A percentile compares a stretch with the other conserved stretches of the same genome.
Evolutionary conservation across 2,113 vertebrate genomes (phyloP).

Genomic region (Scomber scombrus): DNA sequence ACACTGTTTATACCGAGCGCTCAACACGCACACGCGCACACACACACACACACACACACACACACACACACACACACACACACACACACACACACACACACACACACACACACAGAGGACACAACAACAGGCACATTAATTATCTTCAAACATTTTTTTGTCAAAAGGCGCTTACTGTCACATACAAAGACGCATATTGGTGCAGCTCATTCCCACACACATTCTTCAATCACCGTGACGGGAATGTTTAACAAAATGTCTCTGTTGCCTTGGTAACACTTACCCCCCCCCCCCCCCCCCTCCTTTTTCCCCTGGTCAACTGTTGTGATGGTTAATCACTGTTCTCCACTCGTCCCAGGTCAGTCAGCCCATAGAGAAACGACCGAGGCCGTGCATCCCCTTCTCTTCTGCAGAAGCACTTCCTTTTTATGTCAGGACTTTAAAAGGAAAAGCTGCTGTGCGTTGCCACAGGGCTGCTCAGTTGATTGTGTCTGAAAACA

Average conservation of each 20-base stretch:
- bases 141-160: constrained; percentile 34
- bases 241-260: constrained; percentile 67
- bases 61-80: neutral
- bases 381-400: neutral
- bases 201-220: constrained; percentile 46
- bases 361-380: constrained; percentile 21
- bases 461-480: neutral
- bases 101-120: neutral
- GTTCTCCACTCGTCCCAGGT: constrained; percentile 24
- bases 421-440: constrained; percentile 21
- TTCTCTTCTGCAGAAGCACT: neutral
- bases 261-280: constrained; percentile 71
- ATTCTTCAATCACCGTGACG: constrained; percentile 65
- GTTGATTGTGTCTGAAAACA: constrained; percentile 2
- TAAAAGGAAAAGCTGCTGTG: constrained; percentile 3
- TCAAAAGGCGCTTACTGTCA: constrained; percentile 35
- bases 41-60: neutral
- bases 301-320: constrained; percentile 21
- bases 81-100: neutral
- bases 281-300: too few species aligned
- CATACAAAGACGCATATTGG: constrained; percentile 31
- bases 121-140: constrained; percentile 34
- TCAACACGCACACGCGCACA: neutral
- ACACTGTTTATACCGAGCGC: neutral
- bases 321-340: constrained; percentile 45